A percentile compares a stretch with the other conserved stretches of the same genome.
Evolutionary conservation across 2,797 vertebrate species (phyloP).

Genomic region (Spinus olivaceus): DNA sequence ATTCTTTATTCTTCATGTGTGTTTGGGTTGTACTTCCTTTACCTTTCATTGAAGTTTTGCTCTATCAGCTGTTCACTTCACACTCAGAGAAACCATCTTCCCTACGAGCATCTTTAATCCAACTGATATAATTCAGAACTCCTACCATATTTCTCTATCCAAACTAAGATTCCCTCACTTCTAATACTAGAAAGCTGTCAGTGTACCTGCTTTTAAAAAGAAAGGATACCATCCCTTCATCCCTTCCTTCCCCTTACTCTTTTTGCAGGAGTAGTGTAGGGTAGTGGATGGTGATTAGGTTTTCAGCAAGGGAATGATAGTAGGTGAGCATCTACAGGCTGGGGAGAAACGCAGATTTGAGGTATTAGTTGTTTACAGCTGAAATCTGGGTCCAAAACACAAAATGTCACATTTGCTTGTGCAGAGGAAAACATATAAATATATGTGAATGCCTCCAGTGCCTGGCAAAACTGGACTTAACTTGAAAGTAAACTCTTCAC

Average conservation of each 20-base stretch:
- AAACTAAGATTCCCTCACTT: not conserved
- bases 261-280: not conserved
- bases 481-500: not conserved
- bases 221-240: not conserved
- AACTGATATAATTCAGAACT: not conserved
- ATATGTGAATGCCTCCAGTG: not conserved
- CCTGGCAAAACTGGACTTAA: not conserved
- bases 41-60: not conserved
- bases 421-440: not conserved
- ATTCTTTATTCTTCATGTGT: fast-evolving
- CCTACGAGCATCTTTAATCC: not conserved
- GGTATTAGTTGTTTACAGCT: not conserved
- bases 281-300: not conserved
- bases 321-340: not conserved
- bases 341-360: not conserved
- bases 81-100: not conserved
- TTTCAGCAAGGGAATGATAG: not conserved
- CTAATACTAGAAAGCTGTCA: not conserved
- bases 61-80: not conserved
- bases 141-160: not conserved
- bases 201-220: not conserved
- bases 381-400: not conserved
- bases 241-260: no score
- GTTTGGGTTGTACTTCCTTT: not conserved
- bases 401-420: not conserved